Evolutionary conservation across 2,797 vertebrate species (phyloP), one percentile per base, ranked within the genome.

Genomic region (Champsocephalus gunnari): DNA sequence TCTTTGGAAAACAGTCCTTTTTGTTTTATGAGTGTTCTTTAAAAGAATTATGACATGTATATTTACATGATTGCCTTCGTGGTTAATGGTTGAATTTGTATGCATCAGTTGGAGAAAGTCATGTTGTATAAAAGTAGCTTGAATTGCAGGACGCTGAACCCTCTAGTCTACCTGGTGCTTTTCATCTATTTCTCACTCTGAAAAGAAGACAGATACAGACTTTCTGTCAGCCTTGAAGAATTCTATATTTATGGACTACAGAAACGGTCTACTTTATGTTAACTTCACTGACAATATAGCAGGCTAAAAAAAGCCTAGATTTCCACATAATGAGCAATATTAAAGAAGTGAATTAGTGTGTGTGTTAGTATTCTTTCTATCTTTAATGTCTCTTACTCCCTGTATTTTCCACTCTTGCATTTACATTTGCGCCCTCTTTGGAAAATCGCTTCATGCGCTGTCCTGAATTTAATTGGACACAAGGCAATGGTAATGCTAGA

Each of bases 391-490:
- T 69, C 9, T 48, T 6, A 41, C 16, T 17, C 21, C 66, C 34
- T 66, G 48, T 50, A 47, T 65, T 47, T 69, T 50, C 13, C 19
- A 14, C 9, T 65, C 24, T 45, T 13, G n/a, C 60, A 44, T 59
- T 69, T 66, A 65, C 75, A 69, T 66, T 53, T 64, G 54, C 47
- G 58, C 43, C 47, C 58, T 62, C 63, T 32, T 65, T 21, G 57
- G 60, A 66, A 82, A 73, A 69, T 64, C 8, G 38, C 55, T 65
- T 62, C 14, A 64, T 71, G 56, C 71, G 72, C 45, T 38, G 59
- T 62, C 63, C 49, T 71, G 11, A 45, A 71, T 72, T 73, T 49
- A 44, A 72, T 45, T 68, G 28, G 48, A 73, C 49, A 38, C 53
- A 55, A 59, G 48, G 65, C 56, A 72, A 58, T n/a, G 53, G 5